A percentile compares a stretch with the other conserved stretches of the same genome.
phyloP scores from a whole-genome alignment of 2,113 vertebrate species.

The Epinephelus fuscoguttatus region DNA sequence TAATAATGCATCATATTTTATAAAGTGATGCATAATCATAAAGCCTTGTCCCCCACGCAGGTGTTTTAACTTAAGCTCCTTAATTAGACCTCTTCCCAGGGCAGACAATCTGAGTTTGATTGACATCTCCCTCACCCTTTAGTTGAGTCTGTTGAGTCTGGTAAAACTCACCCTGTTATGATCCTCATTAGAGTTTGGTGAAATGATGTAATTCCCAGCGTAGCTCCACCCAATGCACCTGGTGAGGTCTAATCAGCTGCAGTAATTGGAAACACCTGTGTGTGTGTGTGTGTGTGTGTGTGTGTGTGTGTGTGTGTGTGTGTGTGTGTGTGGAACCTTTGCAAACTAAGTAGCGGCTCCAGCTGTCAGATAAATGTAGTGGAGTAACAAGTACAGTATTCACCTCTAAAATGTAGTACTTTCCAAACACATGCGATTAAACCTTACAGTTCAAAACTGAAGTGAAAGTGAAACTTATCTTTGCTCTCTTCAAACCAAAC shows the following conservation, averaged over 20 bases:
- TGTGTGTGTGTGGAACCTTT: not conserved
- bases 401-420: not conserved
- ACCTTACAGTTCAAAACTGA: no score
- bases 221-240: constrained; percentile 3
- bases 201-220: not conserved
- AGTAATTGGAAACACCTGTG: constrained; percentile 25
- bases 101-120: not conserved
- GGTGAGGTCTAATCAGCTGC: not conserved
- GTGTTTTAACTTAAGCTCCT: not conserved
- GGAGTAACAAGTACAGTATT: not conserved
- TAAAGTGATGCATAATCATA: not conserved
- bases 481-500: no score
- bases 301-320: not conserved
- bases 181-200: not conserved
- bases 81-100: not conserved
- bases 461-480: no score
- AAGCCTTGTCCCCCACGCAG: not conserved
- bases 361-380: not conserved
- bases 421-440: no score
- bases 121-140: not conserved
- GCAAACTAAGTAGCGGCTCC: not conserved
- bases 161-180: not conserved
- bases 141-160: not conserved
- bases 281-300: not conserved
- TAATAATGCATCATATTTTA: not conserved